Base-by-base conservation (phyloP, 2,797 vertebrate genomes). In the Poliocrania exsul region DNA sequence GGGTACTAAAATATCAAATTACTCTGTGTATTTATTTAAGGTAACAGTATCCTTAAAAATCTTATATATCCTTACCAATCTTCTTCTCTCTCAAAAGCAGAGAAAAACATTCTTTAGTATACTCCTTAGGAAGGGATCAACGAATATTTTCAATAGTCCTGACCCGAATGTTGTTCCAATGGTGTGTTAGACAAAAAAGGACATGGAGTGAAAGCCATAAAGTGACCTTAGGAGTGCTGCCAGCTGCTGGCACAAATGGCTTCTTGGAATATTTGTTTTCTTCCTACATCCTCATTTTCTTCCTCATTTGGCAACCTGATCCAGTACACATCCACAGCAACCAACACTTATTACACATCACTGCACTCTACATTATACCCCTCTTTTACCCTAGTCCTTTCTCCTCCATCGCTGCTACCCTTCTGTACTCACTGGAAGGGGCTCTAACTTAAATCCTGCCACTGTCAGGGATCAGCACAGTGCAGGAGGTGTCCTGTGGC, bases 381-480 rank as follows among this genome's bases (percentile, higher is more conserved):
- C 20, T 33, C 46, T 77, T 69, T 33, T 9, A 16, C 18, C 28
- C 6, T 6, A 13, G 12, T 38, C 50, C 13, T 23, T 83, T 37
- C 26, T 24, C 38, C 64, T 54, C 19, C 2, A 5, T 66, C 53
- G 37, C 50, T 3, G 0, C 53, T 51, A 37, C 8, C 6, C 16
- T 81, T 42, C 50, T 1, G 0, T 64, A 12, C 37, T 46, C 47
- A 17, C 60, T 62, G 11, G 25, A 58, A 56, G 28, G 31, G 44
- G 10, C 54, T 57, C 14, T 53, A 33, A 56, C 19, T n/a, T 57
- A 18, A 42, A 23, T 31, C 25, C 47, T 35, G 11, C 29, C 57
- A 1, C 28, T 1, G 2, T 56, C 28, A 31, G 25, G 9, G 20
- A 19, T 56, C 35, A 11, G 2, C 4, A 2, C 13, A 40, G 28